Conservation (phyloP, 1,140 invertebrate species). For the Galleria mellonella region DNA sequence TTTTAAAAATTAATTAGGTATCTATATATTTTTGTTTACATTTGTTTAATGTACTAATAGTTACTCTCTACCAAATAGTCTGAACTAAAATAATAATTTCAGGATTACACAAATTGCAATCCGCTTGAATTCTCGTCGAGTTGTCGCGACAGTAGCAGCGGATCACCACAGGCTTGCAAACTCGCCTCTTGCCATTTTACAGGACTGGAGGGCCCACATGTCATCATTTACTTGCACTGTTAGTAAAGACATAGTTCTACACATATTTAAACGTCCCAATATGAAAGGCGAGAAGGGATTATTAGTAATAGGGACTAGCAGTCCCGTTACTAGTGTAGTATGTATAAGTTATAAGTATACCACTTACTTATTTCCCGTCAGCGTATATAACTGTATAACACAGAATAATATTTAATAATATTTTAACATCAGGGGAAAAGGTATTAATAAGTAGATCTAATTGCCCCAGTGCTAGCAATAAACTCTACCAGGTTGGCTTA, state of each 20-base stretch:
- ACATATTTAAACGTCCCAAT: no score
- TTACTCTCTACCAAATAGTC: slow-evolving; percentile 1
- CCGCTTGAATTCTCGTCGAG: slow-evolving; percentile 70
- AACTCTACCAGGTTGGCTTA: no score
- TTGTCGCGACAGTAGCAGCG: slow-evolving; percentile 54
- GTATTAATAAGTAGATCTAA: no score
- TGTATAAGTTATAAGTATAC: background rate
- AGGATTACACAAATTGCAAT: slow-evolving; percentile 75
- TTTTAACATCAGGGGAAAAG: no score
- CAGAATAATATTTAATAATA: no score
- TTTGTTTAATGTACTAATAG: background rate
- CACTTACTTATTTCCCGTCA: no score
- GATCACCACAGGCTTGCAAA: slow-evolving; percentile 36
- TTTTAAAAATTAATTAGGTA: no score
- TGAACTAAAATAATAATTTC: slow-evolving; percentile 21
- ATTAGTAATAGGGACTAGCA: no score
- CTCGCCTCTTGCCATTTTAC: slow-evolving; percentile 76
- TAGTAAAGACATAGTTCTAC: slow-evolving; percentile 20
- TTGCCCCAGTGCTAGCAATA: no score
- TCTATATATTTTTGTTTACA: no score
- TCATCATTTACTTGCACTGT: slow-evolving; percentile 75
- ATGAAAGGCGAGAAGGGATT: no score
- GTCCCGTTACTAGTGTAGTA: background rate
- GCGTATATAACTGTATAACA: no score
- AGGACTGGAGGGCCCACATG: slow-evolving; percentile 68